Percentiles rank a stretch among this genome's conserved stretches.
Evolutionary conservation across 2,113 vertebrate genomes (phyloP).

Genomic region (Phrynosoma platyrhinos): DNA sequence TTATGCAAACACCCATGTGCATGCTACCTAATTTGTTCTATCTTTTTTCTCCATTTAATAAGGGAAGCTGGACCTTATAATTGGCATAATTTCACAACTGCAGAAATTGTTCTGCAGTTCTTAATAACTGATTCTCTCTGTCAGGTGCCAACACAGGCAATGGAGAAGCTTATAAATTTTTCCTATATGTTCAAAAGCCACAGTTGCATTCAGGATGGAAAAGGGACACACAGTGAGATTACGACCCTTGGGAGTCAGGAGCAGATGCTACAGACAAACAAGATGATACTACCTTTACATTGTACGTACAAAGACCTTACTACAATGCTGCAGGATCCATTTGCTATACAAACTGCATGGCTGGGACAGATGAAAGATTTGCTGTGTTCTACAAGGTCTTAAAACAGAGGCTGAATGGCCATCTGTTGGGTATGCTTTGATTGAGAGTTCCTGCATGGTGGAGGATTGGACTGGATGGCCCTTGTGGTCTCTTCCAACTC

Average conservation of each 20-base stretch:
- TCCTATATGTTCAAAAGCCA: not conserved
- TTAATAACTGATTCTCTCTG: not conserved
- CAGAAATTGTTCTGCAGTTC: not conserved
- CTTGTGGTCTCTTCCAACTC: too few species aligned
- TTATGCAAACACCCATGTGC: not conserved
- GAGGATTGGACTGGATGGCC: too few species aligned
- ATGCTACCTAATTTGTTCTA: not conserved
- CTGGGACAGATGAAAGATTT: too few species aligned
- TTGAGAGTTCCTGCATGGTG: too few species aligned
- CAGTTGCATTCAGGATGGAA: not conserved
- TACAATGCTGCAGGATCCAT: not conserved
- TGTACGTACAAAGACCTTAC: not conserved
- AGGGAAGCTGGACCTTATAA: too few species aligned
- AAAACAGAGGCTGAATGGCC: too few species aligned
- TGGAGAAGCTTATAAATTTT: not conserved
- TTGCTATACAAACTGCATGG: too few species aligned
- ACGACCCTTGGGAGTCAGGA: not conserved
- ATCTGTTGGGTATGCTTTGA: too few species aligned
- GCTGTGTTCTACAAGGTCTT: not conserved
- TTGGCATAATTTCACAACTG: not conserved
- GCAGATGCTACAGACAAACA: not conserved
- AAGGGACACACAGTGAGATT: not conserved
- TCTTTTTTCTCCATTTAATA: not conserved
- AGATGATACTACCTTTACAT: not conserved
- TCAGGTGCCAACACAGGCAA: not conserved